Evolutionary conservation across 1,140 invertebrate species (phyloP).

Genomic region (Ephestia elutella): DNA sequence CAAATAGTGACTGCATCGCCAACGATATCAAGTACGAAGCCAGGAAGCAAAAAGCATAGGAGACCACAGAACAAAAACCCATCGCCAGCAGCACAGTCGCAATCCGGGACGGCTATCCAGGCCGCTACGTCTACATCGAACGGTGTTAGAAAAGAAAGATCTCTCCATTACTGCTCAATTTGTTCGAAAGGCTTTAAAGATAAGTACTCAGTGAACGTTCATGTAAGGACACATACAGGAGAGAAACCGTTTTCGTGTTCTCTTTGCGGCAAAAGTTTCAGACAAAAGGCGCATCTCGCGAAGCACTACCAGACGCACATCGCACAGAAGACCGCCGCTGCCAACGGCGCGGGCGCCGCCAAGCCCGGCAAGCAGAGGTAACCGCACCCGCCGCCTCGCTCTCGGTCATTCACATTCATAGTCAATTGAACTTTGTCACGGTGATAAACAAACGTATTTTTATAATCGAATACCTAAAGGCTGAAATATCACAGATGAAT

Average conservation of each 20-base stretch:
- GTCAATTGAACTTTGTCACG: conserved; percentile 63
- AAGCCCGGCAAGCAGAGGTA: conserved; percentile 72
- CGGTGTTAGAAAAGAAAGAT: conserved; percentile 85
- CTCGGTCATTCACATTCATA: conserved; percentile 37
- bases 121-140: conserved; percentile 75
- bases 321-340: conserved; percentile 80
- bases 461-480: conserved; percentile 63
- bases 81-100: conserved; percentile 50
- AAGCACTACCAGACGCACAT: conserved; percentile 98
- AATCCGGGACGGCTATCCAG: conserved; percentile 53
- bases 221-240: conserved; percentile 92
- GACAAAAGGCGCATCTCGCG: conserved; percentile 97
- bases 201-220: conserved; percentile 94
- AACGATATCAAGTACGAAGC: conserved; percentile 73
- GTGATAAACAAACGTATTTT: conserved; percentile 57
- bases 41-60: conserved; percentile 73
- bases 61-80: conserved; percentile 62
- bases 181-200: conserved; percentile 95
- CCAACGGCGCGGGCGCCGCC: conserved; percentile 62
- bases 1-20: conserved; percentile 69
- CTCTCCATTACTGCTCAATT: conserved; percentile 91
- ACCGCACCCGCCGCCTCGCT: conserved; percentile 34
- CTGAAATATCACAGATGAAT: conserved; percentile 69
- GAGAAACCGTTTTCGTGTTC: conserved; percentile 94
- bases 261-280: conserved; percentile 91